Base-by-base conservation (phyloP, 2,888 invertebrate genomes). In the Atrina japonica region DNA sequence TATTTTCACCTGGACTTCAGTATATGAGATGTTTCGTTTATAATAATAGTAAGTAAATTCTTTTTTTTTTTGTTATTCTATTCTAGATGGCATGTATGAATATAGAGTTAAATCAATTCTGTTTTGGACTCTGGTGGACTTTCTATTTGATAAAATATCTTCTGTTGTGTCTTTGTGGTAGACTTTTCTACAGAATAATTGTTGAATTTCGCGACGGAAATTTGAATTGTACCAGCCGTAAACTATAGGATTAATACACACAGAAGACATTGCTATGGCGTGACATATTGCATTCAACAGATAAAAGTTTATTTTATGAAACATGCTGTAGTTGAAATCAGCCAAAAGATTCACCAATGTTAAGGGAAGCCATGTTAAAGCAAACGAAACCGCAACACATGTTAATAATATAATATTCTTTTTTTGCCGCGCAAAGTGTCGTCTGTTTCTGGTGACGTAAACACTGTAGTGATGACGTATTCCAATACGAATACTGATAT, bases 351-450 rank as follows among this genome's bases (percentile, higher is more conserved):
- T 88, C 25, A 87, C 75, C 1, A 87, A 72, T 25, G 86, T 84
- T 60, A 87, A 77, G 1, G 88, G 88, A 30, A 88, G 82, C 88
- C 88, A 88, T 41, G 86, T 81, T 6, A 88, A 63, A 5, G 86
- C 86, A 70, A 87, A 88, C 40, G 86, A 80, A 30, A 85, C 73
- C 9, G 87, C 83, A 47, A 86, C 86, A n/a, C 83, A 83, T 16
- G 87, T 84, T 45, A 88, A 77, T 11, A 88, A 85, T 70, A 90
- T 88, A 41, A 91, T 77, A 73, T 91, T 81, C 89, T 88, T 85
- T 78, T 83, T 61, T 76, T 88, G 77, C 61, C 90, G 79, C 35
- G 74, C 75, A 18, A 84, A 76, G 58, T 85, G 81, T 47, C 82
- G 76, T 53, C 82, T 68, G 79, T 25, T 90, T 79, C 5, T 82